These are phyloP conservation scores for Sardinella longiceps DNA, from an alignment of 2,797 vertebrate species.

Conservation along the genomic window DNA sequence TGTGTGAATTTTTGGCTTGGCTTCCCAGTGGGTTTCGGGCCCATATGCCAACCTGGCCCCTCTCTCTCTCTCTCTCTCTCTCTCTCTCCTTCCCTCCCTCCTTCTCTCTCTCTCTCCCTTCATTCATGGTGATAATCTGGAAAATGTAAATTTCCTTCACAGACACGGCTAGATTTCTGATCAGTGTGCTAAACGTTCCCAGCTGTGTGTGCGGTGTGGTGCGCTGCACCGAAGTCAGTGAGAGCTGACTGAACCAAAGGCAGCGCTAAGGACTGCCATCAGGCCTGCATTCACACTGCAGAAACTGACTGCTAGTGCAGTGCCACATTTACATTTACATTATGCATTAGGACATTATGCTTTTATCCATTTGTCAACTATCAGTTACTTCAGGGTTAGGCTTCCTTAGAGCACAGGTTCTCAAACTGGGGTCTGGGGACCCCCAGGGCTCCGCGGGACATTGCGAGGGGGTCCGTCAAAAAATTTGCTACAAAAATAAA, in stretches of 20 bases:
- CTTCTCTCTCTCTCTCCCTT: slow-evolving; percentile 15
- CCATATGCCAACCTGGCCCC: neutral
- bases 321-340: too few relatives aligned
- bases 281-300: neutral
- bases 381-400: too few relatives aligned
- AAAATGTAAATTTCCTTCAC: slow-evolving; percentile 59
- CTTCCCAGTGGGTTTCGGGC: too few relatives aligned
- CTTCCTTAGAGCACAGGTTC: too few relatives aligned
- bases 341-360: too few relatives aligned
- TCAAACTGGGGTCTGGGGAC: too few relatives aligned
- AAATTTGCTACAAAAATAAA: too few relatives aligned
- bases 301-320: too few relatives aligned
- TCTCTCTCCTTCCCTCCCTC: neutral
- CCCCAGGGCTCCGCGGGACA: too few relatives aligned
- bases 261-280: neutral
- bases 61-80: neutral
- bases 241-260: neutral
- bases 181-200: slow-evolving; percentile 51
- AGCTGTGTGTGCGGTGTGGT: slow-evolving; percentile 47
- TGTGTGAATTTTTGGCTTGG: neutral
- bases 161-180: slow-evolving; percentile 54
- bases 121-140: slow-evolving; percentile 53
- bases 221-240: neutral
- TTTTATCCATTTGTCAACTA: too few relatives aligned
- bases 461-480: too few relatives aligned